A percentile compares a stretch with the other conserved stretches of the same genome.
Evolutionary conservation across 2,888 invertebrate species (phyloP).

Genomic region (Drosophila suboccidentalis): DNA sequence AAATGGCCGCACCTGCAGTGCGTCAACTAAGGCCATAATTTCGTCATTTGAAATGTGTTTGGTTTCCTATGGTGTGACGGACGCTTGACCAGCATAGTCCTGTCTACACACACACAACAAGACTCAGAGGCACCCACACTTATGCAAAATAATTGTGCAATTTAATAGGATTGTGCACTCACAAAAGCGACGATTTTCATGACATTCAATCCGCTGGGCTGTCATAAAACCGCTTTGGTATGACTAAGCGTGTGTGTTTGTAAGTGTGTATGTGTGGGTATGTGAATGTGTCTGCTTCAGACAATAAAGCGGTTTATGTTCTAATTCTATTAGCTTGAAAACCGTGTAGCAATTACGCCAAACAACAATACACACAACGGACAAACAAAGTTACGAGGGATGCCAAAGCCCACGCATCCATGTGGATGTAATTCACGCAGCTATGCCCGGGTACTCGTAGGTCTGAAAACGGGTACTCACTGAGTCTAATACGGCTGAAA

Average conservation of each 20-base stretch:
- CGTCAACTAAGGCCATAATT: slow-evolving; percentile 60
- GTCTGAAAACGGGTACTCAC: slow-evolving; percentile 10
- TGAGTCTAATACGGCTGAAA: slow-evolving; percentile 17
- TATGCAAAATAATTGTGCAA: slow-evolving; percentile 60
- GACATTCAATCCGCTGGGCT: slow-evolving; percentile 62
- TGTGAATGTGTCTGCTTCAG: slow-evolving; percentile 38
- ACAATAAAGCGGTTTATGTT: slow-evolving; percentile 77
- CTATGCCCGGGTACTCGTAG: slow-evolving; percentile 17
- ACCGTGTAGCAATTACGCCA: slow-evolving; percentile 71
- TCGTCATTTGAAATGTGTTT: slow-evolving; percentile 45
- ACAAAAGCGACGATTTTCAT: slow-evolving; percentile 50
- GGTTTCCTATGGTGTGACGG: slow-evolving; percentile 41
- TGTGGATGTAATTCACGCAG: slow-evolving; percentile 41
- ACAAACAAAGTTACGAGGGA: slow-evolving; percentile 20
- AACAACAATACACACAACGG: slow-evolving; percentile 40
- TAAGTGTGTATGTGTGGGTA: slow-evolving; percentile 12
- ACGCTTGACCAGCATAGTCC: slow-evolving; percentile 46
- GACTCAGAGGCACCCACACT: slow-evolving; percentile 9
- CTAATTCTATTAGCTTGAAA: slow-evolving; percentile 76
- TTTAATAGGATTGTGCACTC: slow-evolving; percentile 60
- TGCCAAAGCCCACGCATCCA: slow-evolving; percentile 34
- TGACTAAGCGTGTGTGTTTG: slow-evolving; percentile 26
- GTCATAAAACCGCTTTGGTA: slow-evolving; percentile 73
- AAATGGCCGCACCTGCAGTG: slow-evolving; percentile 70
- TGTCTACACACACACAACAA: slow-evolving; percentile 1